A percentile compares a stretch with the other conserved stretches of the same genome.
Conservation (phyloP, 2,113 vertebrate species). For the Pagrus major region DNA sequence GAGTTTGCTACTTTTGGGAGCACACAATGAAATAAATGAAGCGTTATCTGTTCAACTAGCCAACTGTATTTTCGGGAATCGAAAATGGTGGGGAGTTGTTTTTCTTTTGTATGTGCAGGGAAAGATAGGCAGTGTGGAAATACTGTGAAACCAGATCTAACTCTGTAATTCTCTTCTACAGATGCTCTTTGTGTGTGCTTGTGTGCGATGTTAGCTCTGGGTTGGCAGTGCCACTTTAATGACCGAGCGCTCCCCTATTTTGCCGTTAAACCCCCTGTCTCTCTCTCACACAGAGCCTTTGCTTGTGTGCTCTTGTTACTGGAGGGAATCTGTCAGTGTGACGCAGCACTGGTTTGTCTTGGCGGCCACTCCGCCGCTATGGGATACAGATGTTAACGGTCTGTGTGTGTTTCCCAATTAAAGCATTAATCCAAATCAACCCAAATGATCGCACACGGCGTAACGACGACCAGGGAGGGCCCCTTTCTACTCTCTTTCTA, state of each 20-base stretch:
- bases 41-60: conserved; percentile 85
- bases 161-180: conserved; percentile 46
- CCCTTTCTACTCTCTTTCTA: conserved; percentile 51
- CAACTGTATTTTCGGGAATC: conserved; percentile 86
- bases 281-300: conserved; percentile 61
- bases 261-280: conserved; percentile 61
- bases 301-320: conserved; percentile 69
- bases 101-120: conserved; percentile 70
- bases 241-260: conserved; percentile 57
- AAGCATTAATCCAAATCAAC: conserved; percentile 88
- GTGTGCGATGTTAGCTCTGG: conserved; percentile 37
- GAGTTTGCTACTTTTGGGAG: conserved; percentile 78
- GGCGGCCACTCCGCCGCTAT: conserved; percentile 76
- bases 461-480: conserved; percentile 73
- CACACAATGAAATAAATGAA: conserved; percentile 81
- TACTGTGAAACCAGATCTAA: conserved; percentile 79
- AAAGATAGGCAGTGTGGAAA: conserved; percentile 73
- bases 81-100: conserved; percentile 84
- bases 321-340: conserved; percentile 74
- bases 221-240: conserved; percentile 68
- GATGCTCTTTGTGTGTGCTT: conserved; percentile 14
- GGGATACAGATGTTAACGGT: conserved; percentile 84
- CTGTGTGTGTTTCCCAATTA: conserved; percentile 86
- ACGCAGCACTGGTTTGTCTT: conserved; percentile 82
- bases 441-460: conserved; percentile 78